Percentiles rank a stretch among this genome's conserved stretches.
Conservation (phyloP, 2,888 invertebrate genomes). For the Apantesis nais region DNA sequence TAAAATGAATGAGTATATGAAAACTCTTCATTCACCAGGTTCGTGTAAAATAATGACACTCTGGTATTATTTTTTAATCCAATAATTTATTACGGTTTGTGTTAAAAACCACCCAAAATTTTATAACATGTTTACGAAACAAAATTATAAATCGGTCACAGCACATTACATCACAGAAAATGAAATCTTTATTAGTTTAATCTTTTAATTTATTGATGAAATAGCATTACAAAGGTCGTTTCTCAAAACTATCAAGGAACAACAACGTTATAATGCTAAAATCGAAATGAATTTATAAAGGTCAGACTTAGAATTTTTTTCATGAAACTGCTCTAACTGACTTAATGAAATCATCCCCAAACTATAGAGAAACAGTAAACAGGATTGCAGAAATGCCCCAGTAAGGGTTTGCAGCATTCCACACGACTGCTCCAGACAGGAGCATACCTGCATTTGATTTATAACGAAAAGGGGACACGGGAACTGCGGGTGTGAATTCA, state of each 20-base stretch:
- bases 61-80: slow-evolving; percentile 59
- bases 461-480: slow-evolving; percentile 79
- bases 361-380: slow-evolving; percentile 49
- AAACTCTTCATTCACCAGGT: slow-evolving; percentile 47
- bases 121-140: slow-evolving; percentile 71
- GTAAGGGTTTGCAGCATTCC: slow-evolving; percentile 66
- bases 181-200: slow-evolving; percentile 69
- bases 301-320: slow-evolving; percentile 9
- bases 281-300: slow-evolving; percentile 14
- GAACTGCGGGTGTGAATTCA: slow-evolving; percentile 78
- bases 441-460: slow-evolving; percentile 83
- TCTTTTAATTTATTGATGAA: slow-evolving; percentile 65
- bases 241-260: slow-evolving; percentile 51
- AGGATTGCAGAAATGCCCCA: slow-evolving; percentile 59
- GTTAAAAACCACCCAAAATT: slow-evolving; percentile 67
- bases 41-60: slow-evolving; percentile 52
- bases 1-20: slow-evolving; percentile 53
- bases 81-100: slow-evolving; percentile 60
- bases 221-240: slow-evolving; percentile 58
- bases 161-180: slow-evolving; percentile 58
- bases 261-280: slow-evolving; percentile 24
- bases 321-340: slow-evolving; percentile 16
- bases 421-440: slow-evolving; percentile 75
- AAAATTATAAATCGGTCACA: slow-evolving; percentile 66
- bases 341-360: slow-evolving; percentile 57